These are phyloP conservation scores for Otis tarda DNA, from an alignment of 2,113 vertebrate species.

Conservation along the genomic window DNA sequence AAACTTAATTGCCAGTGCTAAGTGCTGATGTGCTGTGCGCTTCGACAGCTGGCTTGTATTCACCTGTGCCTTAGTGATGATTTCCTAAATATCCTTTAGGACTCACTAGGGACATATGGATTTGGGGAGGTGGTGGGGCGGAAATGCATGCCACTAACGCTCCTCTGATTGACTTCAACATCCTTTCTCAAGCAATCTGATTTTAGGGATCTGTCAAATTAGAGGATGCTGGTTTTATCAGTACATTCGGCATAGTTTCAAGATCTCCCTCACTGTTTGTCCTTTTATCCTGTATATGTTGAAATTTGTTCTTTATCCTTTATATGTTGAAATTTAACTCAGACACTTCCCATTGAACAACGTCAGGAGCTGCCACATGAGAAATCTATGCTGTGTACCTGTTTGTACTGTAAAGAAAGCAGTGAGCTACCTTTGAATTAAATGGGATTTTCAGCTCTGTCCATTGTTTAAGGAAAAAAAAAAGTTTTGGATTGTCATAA, in stretches of 20 bases:
- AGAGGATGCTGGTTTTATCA: slow-evolving; percentile 10
- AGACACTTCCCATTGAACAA: slow-evolving; percentile 44
- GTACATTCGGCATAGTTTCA: slow-evolving; percentile 1
- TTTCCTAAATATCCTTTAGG: not conserved
- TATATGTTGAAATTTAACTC: slow-evolving; percentile 39
- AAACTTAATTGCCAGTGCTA: not conserved
- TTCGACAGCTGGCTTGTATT: not conserved
- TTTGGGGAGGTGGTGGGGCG: not conserved
- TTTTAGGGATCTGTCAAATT: slow-evolving; percentile 2
- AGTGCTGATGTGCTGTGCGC: slow-evolving; percentile 35
- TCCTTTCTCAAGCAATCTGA: not conserved
- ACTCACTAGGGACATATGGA: not conserved
- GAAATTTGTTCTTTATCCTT: not conserved
- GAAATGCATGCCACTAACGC: not conserved
- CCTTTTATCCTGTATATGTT: slow-evolving; percentile 14
- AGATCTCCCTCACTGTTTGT: slow-evolving; percentile 9
- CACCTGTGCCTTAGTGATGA: not conserved
- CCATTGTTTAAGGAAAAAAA: slow-evolving; percentile 36
- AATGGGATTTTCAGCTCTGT: slow-evolving; percentile 63
- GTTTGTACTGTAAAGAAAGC: slow-evolving; percentile 73
- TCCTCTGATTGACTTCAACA: not conserved
- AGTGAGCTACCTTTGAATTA: slow-evolving; percentile 64
- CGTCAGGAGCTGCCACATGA: slow-evolving; percentile 55
- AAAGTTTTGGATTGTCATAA: slow-evolving; percentile 60
- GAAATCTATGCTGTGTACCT: slow-evolving; percentile 63